Conservation (phyloP, 92 coral and sea anemone genomes). For the Epizoanthus scotinus region DNA sequence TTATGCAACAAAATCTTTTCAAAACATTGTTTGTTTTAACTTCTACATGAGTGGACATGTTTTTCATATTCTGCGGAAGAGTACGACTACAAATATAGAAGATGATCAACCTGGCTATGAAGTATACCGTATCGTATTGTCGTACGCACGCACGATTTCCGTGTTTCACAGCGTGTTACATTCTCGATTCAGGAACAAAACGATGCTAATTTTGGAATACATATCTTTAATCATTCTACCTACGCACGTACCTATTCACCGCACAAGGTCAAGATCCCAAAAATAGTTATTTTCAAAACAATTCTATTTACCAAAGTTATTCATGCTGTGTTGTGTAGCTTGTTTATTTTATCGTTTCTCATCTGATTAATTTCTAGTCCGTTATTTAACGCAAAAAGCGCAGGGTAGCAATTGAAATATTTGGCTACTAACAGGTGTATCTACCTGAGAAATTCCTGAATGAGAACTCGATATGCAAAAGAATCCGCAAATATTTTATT, state of each 20-base stretch:
- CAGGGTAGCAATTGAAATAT: neutral
- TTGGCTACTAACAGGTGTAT: slow-evolving; percentile 12
- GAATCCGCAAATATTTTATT: slow-evolving; percentile 31
- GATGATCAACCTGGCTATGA: neutral
- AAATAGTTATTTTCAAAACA: neutral
- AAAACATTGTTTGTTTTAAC: slow-evolving; percentile 11
- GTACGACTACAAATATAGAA: neutral
- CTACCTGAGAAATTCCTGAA: neutral
- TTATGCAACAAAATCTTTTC: slow-evolving; percentile 48
- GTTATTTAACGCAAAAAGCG: slow-evolving; percentile 1
- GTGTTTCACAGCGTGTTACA: slow-evolving; percentile 4
- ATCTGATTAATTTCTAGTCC: neutral
- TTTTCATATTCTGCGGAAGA: neutral
- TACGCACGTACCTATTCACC: slow-evolving; percentile 6
- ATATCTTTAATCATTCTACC: neutral
- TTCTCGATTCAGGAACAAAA: neutral
- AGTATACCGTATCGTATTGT: neutral
- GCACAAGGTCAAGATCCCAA: neutral
- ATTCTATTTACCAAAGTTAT: neutral
- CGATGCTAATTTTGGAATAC: neutral
- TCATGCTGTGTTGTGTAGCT: too few species aligned
- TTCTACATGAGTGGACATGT: neutral
- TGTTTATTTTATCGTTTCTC: neutral
- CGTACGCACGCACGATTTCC: neutral
- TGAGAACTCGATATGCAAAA: neutral